A percentile compares a stretch with the other conserved stretches of the same genome.
Evolutionary conservation across 1,140 invertebrate species (phyloP).

Genomic region (Drosophila ambigua): DNA sequence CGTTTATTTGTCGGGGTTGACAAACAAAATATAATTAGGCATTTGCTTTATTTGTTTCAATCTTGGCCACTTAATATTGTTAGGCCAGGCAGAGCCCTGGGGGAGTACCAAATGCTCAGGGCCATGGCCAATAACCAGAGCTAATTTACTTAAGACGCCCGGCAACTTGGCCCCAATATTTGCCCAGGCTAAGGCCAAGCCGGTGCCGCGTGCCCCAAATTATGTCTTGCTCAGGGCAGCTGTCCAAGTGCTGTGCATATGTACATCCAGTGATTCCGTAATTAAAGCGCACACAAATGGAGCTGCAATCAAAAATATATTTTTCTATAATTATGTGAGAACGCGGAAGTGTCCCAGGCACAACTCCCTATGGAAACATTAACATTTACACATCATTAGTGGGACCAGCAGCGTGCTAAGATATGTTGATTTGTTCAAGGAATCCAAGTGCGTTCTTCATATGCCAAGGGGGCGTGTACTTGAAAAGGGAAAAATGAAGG

Average conservation of each 20-base stretch:
- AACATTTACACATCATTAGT: constrained; percentile 61
- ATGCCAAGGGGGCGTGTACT: neutral
- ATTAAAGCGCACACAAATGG: constrained; percentile 34
- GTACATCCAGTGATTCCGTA: constrained; percentile 23
- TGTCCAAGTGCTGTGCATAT: neutral
- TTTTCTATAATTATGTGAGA: constrained; percentile 43
- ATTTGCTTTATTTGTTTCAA: constrained; percentile 61
- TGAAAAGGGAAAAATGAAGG: neutral
- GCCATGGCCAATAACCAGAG: constrained; percentile 60
- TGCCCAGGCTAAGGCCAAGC: constrained; percentile 28
- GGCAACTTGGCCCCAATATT: constrained; percentile 55
- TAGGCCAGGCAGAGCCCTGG: constrained; percentile 23
- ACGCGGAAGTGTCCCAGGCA: neutral
- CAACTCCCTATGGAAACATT: neutral
- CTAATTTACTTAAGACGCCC: constrained; percentile 76
- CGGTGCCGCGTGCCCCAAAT: constrained; percentile 37
- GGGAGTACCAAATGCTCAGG: constrained; percentile 24
- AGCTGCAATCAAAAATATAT: constrained; percentile 57
- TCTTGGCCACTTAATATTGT: constrained; percentile 48
- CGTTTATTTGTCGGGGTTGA: constrained; percentile 10
- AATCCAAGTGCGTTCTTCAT: constrained; percentile 15
- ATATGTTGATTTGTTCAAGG: neutral
- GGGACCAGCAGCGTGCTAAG: constrained; percentile 16
- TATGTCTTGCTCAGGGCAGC: constrained; percentile 35
- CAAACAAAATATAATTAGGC: constrained; percentile 68